phyloP scores from a whole-genome alignment of 2,113 vertebrate genomes.

The Cygnus atratus region DNA sequence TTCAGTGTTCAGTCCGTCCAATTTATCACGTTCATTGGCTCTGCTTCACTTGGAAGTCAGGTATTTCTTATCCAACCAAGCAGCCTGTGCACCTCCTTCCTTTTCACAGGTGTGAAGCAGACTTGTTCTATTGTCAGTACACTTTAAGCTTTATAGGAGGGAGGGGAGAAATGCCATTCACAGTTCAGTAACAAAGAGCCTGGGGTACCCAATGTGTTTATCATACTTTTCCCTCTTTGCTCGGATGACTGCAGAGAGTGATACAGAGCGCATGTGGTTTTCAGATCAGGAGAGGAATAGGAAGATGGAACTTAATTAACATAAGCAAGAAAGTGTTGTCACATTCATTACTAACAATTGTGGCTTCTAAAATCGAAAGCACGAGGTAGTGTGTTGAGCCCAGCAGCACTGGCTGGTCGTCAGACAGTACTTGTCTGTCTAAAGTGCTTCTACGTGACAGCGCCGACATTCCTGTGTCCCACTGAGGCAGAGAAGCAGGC shows the following conservation, averaged over 20 bases:
- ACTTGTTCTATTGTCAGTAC: background rate
- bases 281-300: background rate
- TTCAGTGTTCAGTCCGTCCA: background rate
- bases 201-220: background rate
- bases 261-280: background rate
- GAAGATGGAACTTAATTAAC: background rate
- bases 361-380: background rate
- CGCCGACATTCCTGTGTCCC: background rate
- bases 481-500: background rate
- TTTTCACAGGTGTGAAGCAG: accelerated
- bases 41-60: background rate
- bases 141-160: background rate
- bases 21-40: background rate
- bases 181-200: background rate
- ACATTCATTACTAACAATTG: background rate
- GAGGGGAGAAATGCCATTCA: background rate
- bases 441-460: background rate
- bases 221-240: background rate
- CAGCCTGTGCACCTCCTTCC: background rate
- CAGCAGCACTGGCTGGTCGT: background rate
- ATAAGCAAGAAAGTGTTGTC: background rate
- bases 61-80: background rate
- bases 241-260: background rate
- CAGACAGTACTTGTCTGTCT: background rate
- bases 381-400: background rate